These are phyloP conservation scores for Amblyjoppa proteus DNA, from an alignment of 2,888 invertebrate genomes.

Conservation along the genomic window DNA sequence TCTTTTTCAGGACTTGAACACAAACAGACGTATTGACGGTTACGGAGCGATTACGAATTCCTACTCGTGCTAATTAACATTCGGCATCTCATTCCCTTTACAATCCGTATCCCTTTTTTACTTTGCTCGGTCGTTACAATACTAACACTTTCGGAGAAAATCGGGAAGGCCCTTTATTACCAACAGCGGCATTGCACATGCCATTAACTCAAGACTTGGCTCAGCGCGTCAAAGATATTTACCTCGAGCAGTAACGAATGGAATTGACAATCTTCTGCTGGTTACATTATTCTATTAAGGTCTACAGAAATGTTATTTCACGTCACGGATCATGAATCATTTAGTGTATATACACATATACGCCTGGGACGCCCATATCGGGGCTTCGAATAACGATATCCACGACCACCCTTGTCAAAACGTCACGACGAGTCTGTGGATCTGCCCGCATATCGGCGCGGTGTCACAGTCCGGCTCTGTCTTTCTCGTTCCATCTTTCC, in stretches of 20 bases:
- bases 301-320: conserved; percentile 2
- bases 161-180: neutral
- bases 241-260: neutral
- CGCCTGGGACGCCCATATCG: conserved; percentile 66
- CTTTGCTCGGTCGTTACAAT: no score
- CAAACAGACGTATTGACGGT: no score
- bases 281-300: conserved; percentile 27
- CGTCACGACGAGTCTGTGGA: conserved; percentile 75
- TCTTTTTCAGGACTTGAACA: no score
- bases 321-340: conserved; percentile 73
- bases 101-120: neutral
- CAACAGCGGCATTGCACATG: neutral
- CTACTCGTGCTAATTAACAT: no score
- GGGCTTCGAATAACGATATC: conserved; percentile 75
- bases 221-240: neutral
- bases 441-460: conserved; percentile 74
- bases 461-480: conserved; percentile 65
- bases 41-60: no score
- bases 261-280: conserved; percentile 38
- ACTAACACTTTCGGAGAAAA: no score
- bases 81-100: no score
- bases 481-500: conserved; percentile 46
- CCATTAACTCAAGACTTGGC: neutral
- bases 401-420: conserved; percentile 76
- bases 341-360: conserved; percentile 57